Evolutionary conservation across 2,113 vertebrate genomes (phyloP), one percentile per base, ranked within the genome.

Genomic region (Gobiocypris rarus): DNA sequence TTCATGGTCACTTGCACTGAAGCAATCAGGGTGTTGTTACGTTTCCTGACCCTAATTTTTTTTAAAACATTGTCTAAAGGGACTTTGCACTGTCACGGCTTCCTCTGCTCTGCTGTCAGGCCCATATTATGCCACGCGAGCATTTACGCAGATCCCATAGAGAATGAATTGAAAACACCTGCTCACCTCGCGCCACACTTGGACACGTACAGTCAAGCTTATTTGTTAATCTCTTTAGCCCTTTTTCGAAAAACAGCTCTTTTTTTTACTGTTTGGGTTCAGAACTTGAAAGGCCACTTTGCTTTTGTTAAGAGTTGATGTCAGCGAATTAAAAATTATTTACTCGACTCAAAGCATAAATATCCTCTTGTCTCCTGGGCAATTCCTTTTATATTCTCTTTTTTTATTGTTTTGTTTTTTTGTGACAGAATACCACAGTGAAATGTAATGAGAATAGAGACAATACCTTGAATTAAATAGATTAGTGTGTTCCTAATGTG

Each of bases 381-480:
- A 67, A 22, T n/a, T 69, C 34, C 22, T 34, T 31, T 71, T 71
- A 14, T 70, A 70, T 71, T 24, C 14, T 43, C 22, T 8, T 38
- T 22, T 67, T 14, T 34, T 1, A 31, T 34, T 34, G 4, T 34
- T 4, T 34, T 4, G 0, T 26, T 26, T 24, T 41, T 41, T 76
- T 65, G n/a, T 50, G 34, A 3, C 75, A 67, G 81, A n/a, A 34
- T n/a, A 80, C 70, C 58, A 38, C 54, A 73, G 52, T 77, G 54
- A 78, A 15, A 82, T 82, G 52, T 87, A 84, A 84, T 82, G 19
- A 73, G 31, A 73, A 67, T 11, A 71, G 71, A 56, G 83, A 82
- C 54, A 34, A n/a, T 61, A 34, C 50, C 74, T 71, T 75, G 31
- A 54, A 81, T 76, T n/a, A 83, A 63, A 45, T 17, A 79, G 58